phyloP scores from a whole-genome alignment of 2,797 vertebrate genomes.

The Glossophaga mutica region DNA sequence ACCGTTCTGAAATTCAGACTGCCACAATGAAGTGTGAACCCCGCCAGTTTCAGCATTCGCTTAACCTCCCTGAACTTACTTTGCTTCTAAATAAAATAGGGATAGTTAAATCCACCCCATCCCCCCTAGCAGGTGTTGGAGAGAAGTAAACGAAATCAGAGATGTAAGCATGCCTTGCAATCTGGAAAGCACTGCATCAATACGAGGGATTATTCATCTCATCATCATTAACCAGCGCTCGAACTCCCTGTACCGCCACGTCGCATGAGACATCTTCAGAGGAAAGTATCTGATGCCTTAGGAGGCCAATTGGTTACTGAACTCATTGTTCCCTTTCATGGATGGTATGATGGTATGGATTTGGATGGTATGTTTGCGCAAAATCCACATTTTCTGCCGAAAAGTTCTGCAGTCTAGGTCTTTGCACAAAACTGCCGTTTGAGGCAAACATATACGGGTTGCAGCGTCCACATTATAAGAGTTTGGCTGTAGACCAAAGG shows the following conservation, averaged over 20 bases:
- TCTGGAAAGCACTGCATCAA: conserved; percentile 33
- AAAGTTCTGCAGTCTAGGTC: neutral
- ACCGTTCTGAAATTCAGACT: neutral
- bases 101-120: conserved; percentile 28
- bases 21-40: neutral
- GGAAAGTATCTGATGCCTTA: neutral
- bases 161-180: neutral
- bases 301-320: conserved; percentile 25
- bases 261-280: neutral
- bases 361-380: neutral
- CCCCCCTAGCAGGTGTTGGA: conserved; percentile 1
- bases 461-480: neutral
- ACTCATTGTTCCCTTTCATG: neutral
- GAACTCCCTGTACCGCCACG: neutral
- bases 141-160: conserved; percentile 57
- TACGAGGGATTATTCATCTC: conserved; percentile 51
- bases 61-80: conserved; percentile 27
- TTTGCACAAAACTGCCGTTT: neutral
- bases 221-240: conserved; percentile 47
- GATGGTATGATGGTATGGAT: too few species aligned
- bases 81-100: conserved; percentile 22
- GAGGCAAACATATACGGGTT: neutral
- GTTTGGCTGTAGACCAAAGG: neutral
- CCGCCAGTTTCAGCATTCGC: neutral
- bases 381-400: neutral